Conservation (phyloP, 2,113 vertebrate genomes). For the Sclerurus mexicanus region DNA sequence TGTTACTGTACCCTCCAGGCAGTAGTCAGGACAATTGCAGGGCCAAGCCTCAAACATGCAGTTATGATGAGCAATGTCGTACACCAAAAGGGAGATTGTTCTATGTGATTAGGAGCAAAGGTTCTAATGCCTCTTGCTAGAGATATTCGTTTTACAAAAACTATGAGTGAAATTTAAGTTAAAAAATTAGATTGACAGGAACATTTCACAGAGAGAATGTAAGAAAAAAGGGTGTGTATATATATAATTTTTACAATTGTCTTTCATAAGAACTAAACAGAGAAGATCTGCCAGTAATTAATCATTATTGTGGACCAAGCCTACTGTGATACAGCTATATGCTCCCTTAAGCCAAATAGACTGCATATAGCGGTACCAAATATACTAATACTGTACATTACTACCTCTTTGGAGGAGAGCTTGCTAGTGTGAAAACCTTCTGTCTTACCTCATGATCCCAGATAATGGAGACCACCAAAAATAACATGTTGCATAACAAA, state of each 20-base stretch:
- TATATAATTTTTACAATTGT: not conserved
- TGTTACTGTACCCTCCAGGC: accelerated
- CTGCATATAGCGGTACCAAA: not conserved
- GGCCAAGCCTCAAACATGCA: not conserved
- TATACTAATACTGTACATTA: not conserved
- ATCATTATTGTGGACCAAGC: not conserved
- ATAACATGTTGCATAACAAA: not conserved
- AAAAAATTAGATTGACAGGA: not conserved
- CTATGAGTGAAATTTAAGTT: not conserved
- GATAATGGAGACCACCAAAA: not conserved
- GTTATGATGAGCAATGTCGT: not conserved
- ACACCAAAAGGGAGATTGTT: not conserved
- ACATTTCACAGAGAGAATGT: not conserved
- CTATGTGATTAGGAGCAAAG: not conserved
- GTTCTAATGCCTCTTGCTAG: not conserved
- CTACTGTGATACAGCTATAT: not conserved
- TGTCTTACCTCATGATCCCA: not conserved
- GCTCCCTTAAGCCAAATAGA: not conserved
- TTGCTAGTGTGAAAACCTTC: not conserved
- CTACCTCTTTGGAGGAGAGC: not conserved
- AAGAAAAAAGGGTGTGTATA: not conserved
- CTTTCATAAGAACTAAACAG: not conserved
- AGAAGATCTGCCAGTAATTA: not conserved
- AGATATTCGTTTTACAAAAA: not conserved
- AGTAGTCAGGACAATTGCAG: not conserved